Base-by-base conservation (phyloP, 1,140 invertebrate species). In the Conus betulinus region DNA sequence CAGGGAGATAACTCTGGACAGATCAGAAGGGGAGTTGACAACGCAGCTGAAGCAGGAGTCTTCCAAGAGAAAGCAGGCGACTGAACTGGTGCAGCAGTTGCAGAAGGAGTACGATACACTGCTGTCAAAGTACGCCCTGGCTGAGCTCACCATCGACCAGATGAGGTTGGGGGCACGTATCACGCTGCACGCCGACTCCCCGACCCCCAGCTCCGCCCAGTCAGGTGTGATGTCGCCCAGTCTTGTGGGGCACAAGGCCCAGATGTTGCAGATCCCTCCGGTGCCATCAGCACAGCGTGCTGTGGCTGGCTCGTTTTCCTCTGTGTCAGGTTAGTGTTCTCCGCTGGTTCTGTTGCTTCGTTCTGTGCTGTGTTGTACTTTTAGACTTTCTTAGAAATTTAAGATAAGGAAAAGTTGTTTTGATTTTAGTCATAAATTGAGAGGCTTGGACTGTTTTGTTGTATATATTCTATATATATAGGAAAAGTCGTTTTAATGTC, bases 111-210 rank as follows among this genome's bases (percentile, higher is more conserved):
- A 94, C 90, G 93, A 94, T 87, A 93, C 92, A 67, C 88, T 95
- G 52, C 89, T 95, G 88, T 93, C 93, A 67, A 95, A 95, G 89
- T 95, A 95, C 90, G 95, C 95, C 20, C 88, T 93, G 60, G 95
- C 95, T 0, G 95, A 95, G 83, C 92, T 95, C 13, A 95, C 94
- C 23, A 95, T 95, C 88, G 95, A 95, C 89, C 94, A 95, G 87
- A 90, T 95, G 89, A 87, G 95, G 82, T 91, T 95, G 4, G 94
- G 94, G 51, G 94, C 94, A n/a, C 94, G 92, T 79, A 92, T 94
- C 10, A 93, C 91, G 17, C 84, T 95, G 17, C 92, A 94, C 87
- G 88, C 94, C 5, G 92, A 94, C 85, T 94, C 94, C 5, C 94
- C 94, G 4, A 93, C 91, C 8, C 93, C 94, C 0, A 88, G 87